Evolutionary conservation across 2,113 vertebrate genomes (phyloP), one percentile per base, ranked within the genome.

Genomic region (Vulpes ferrilata): DNA sequence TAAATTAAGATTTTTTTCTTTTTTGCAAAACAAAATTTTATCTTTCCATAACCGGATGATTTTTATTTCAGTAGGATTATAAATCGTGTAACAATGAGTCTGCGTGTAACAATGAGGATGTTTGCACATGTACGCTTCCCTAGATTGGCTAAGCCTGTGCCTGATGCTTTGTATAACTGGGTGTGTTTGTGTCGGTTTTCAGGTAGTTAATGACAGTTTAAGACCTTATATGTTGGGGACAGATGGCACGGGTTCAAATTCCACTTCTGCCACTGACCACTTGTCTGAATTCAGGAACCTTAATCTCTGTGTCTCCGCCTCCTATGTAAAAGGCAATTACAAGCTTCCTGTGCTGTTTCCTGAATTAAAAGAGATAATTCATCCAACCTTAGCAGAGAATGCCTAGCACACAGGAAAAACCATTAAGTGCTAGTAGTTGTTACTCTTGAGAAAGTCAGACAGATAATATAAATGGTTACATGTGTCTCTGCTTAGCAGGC

Each of bases 301-400:
- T 38, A 55, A 93, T 76, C 9, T 51, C 76, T 27, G 1, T 60
- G 27, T 35, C 16, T 81, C 23, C 2, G 16, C 74, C 82, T 93
- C 53, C 32, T 64, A n/a, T 87, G 11, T 65, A 80, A 93, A 89
- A 89, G 22, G 22, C 13, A 95, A 88, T 86, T 65, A 87, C 3
- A 30, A 60, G 86, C 17, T 76, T 91, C 43, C n/a, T 48, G 23
- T 71, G 15, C 2, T 43, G 5, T 59, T 92, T 55, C 20, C 15
- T 67, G n/a, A 13, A 59, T 84, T 84, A 60, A 97, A 92, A 87
- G 17, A 59, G 48, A 69, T 43, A 53, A 80, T 87, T 57, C 53
- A 84, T 64, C 2, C 64, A 10, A 87, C 43, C 27, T 88, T 6
- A 88, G 90, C 57, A 87, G 48, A 92, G 69, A 51, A 97, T 92